Percentiles rank a stretch among this genome's conserved stretches.
These are phyloP conservation scores for Phalacrocorax pelagicus DNA, from an alignment of 2,113 vertebrate genomes.

Conservation along the genomic window DNA sequence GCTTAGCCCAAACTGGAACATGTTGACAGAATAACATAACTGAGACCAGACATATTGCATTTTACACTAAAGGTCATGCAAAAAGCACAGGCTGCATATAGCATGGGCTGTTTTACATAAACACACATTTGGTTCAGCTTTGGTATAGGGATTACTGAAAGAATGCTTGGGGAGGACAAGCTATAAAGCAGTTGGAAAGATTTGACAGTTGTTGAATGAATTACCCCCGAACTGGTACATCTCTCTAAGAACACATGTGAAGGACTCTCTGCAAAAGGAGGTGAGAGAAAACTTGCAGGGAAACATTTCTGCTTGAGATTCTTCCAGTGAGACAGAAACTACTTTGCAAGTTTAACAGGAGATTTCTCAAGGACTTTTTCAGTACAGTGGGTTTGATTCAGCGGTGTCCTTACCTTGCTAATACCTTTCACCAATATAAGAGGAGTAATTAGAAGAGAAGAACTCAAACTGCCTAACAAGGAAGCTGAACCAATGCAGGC, in stretches of 20 bases:
- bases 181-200: slow-evolving; percentile 20
- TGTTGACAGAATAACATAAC: slow-evolving; percentile 65
- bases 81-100: slow-evolving; percentile 46
- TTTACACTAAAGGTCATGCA: slow-evolving; percentile 50
- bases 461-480: background rate
- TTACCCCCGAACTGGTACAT: slow-evolving; percentile 23
- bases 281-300: background rate
- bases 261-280: background rate
- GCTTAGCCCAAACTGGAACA: slow-evolving; percentile 65
- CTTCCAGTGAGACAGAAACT: background rate
- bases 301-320: background rate
- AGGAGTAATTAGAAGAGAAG: background rate
- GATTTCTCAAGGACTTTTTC: background rate
- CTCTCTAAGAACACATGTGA: slow-evolving; percentile 3
- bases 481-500: background rate
- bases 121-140: slow-evolving; percentile 56
- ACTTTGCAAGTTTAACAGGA: background rate
- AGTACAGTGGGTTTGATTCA: background rate
- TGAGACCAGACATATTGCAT: slow-evolving; percentile 57
- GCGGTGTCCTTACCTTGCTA: background rate
- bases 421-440: background rate
- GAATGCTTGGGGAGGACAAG: slow-evolving; percentile 19
- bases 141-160: slow-evolving; percentile 43
- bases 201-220: slow-evolving; percentile 46
- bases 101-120: slow-evolving; percentile 61